Conservation (phyloP, 2,113 vertebrate species). For the Gopherus evgoodei region DNA sequence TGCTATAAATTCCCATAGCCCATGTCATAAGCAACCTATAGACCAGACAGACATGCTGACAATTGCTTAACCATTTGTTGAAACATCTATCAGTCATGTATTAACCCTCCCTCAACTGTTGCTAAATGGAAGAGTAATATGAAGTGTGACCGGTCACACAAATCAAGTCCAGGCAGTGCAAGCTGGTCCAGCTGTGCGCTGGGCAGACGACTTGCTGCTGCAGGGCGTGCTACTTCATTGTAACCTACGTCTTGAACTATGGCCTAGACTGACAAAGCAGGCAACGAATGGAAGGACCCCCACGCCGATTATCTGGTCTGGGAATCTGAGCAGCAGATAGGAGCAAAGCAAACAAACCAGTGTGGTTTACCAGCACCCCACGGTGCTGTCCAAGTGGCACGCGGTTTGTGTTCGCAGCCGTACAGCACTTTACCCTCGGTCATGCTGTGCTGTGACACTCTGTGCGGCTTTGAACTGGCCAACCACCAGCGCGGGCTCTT, state of each 20-base stretch:
- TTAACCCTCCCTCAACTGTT: background rate
- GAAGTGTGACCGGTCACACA: background rate
- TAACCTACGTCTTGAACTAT: background rate
- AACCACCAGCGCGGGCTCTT: rapidly evolving
- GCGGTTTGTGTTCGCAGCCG: background rate
- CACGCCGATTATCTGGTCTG: background rate
- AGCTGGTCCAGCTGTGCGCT: background rate
- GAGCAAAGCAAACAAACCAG: background rate
- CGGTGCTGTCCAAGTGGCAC: too few species aligned
- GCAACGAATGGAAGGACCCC: too few species aligned
- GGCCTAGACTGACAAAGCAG: background rate
- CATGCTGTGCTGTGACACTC: background rate
- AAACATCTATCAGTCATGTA: background rate
- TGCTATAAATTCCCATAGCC: background rate
- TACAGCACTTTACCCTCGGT: background rate
- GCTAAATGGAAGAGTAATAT: background rate
- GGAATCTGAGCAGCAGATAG: background rate
- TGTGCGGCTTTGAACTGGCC: background rate
- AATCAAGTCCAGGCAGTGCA: background rate
- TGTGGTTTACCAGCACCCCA: background rate
- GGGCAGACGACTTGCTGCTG: background rate
- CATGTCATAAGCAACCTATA: background rate
- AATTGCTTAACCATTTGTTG: background rate
- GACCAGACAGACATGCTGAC: background rate
- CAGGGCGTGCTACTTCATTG: background rate